Conservation (phyloP, 2,888 invertebrate species). For the Dryobota labecula region DNA sequence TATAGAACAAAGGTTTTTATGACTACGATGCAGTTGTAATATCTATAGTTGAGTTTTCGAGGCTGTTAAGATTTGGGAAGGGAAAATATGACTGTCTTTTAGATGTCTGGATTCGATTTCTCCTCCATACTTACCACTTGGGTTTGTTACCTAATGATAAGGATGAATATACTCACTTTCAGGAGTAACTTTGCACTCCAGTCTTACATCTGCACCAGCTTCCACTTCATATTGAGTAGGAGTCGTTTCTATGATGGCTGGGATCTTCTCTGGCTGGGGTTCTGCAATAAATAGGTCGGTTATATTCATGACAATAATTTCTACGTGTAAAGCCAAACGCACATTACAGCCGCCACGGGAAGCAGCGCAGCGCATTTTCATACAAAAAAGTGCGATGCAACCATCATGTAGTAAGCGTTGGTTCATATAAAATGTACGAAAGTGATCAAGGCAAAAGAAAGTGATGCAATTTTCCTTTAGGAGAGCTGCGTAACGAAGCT, state of each 20-base stretch:
- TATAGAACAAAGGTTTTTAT: not conserved
- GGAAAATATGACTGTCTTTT: not conserved
- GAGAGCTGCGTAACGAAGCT: not conserved
- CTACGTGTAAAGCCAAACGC: too few species aligned
- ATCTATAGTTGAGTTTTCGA: not conserved
- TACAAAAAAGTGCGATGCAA: not conserved
- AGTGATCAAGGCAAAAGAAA: not conserved
- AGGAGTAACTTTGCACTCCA: slow-evolving; percentile 80
- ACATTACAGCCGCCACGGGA: not conserved
- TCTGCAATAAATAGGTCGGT: slow-evolving; percentile 20
- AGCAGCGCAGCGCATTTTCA: not conserved
- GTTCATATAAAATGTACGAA: not conserved
- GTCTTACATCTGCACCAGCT: slow-evolving; percentile 68
- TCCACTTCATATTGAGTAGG: slow-evolving; percentile 71
- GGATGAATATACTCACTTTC: slow-evolving; percentile 71
- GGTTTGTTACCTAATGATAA: not conserved
- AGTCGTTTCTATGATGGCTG: slow-evolving; percentile 70
- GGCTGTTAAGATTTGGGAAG: not conserved
- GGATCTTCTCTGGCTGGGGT: slow-evolving; percentile 48
- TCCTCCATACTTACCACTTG: not conserved
- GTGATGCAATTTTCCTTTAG: too few species aligned
- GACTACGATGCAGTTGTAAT: not conserved
- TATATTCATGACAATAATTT: not conserved
- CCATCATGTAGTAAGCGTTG: too few species aligned
- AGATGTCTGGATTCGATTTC: not conserved